phyloP scores from a whole-genome alignment of 2,113 vertebrate genomes.

The Orycteropus afer region DNA sequence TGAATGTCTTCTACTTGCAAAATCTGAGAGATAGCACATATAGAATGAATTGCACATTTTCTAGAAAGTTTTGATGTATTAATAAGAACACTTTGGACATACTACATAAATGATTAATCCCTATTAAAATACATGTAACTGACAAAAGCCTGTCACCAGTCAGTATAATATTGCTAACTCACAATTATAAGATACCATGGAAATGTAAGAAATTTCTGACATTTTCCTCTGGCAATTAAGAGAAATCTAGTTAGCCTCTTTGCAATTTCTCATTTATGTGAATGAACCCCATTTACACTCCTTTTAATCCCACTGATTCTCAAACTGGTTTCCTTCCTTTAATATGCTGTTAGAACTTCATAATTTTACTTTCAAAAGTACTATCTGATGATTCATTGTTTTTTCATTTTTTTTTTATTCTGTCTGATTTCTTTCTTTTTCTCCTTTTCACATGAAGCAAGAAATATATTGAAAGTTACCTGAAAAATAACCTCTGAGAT shows the following conservation, averaged over 20 bases:
- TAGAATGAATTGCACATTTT: constrained; percentile 38
- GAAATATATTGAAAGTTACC: not conserved
- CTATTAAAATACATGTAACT: constrained; percentile 60
- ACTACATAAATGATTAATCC: constrained; percentile 42
- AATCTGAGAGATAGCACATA: not conserved
- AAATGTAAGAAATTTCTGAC: constrained; percentile 53
- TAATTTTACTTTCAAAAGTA: constrained; percentile 14
- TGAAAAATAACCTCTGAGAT: not conserved
- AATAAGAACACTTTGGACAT: constrained; percentile 34
- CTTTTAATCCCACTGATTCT: constrained; percentile 11
- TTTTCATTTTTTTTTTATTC: constrained; percentile 30
- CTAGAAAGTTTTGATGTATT: not conserved
- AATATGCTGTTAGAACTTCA: constrained; percentile 14
- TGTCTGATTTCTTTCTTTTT: not conserved
- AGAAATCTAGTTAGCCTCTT: constrained; percentile 43
- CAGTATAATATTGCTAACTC: constrained; percentile 54
- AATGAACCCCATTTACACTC: constrained; percentile 29
- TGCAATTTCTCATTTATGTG: constrained; percentile 41
- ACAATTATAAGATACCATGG: constrained; percentile 30
- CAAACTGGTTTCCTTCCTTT: constrained; percentile 15
- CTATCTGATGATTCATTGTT: not conserved
- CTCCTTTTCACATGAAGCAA: not conserved
- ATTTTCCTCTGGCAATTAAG: constrained; percentile 62
- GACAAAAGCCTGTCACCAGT: not conserved
- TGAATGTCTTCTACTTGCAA: constrained; percentile 9